Evolutionary conservation across 2,888 invertebrate species (phyloP), one percentile per base, ranked within the genome.

Genomic region (Athrips mouffetella): DNA sequence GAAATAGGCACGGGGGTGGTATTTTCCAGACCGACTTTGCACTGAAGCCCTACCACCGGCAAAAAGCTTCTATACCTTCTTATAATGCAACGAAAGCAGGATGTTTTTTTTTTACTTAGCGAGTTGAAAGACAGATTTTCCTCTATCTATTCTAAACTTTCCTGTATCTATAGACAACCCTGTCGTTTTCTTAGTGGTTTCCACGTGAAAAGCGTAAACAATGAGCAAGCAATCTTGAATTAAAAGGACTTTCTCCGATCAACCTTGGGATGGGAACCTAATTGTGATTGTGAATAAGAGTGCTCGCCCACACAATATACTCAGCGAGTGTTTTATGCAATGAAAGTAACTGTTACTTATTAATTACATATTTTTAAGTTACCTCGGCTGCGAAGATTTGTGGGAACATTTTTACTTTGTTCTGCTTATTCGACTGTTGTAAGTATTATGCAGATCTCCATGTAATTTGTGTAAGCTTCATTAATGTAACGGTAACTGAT

Each of bases 291-390:
- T 31, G 33, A 41, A 11, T 37, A 44, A n/a, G n/a, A n/a, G n/a
- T n/a, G n/a, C n/a, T n/a, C n/a, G n/a, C n/a, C 44, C 15, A 7
- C 29, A 13, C 21, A 47, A 47, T 47, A 47, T 51, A 47, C 39
- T 3, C 31, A 1, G 31, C 16, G 31, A 56, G 63, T 62, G 66
- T 65, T 83, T 81, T 80, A 80, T 80, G 81, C 75, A 84, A 84
- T 53, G 80, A 81, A 83, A 83, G 79, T 81, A 68, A 80, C 66
- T 65, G 71, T 75, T 71, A 67, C 62, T 67, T 54, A 60, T 41
- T 51, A 51, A 51, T 51, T 51, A 51, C 51, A 51, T 51, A 59
- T 63, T 57, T 63, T 50, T 57, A 58, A 58, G 16, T 8, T 33
- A 6, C 46, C 41, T 29, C 49, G 41, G 45, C 11, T 49, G 54